Evolutionary conservation across 64 coral and sea anemone genomes (phyloP), one percentile per base, ranked within the genome.

Genomic region (Trachythela sp.): DNA sequence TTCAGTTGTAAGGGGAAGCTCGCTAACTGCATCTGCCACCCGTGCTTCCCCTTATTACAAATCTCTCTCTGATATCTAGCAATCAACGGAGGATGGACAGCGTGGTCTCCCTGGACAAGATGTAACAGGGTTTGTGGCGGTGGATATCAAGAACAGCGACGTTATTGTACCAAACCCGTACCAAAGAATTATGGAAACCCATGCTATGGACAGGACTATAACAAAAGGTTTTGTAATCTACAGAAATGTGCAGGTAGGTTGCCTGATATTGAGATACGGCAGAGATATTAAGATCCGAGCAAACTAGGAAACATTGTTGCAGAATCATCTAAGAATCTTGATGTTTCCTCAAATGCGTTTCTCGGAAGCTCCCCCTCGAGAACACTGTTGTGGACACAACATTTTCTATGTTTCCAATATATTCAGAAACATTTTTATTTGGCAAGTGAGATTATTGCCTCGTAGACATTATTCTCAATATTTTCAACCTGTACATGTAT

Each of bases 121-220:
- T 80, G 75, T 80, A 80, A 30, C 32, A 20, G 13, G 8, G 75
- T 17, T 1, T 80, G 75, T 80, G 75, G 75, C 15, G 37, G 75
- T 0, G 75, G 75, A 6, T 37, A 80, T 22, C 75, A 80, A 38
- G 75, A 80, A 22, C 8, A 39, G 35, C 31, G 75, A 22, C 2
- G 75, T 17, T 80, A 80, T 22, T 80, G 75, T 35, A 80, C 75
- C 9, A 80, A 80, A 15, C 75, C 75, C 33, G 75, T 37, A 18
- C 75, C 75, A 35, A 80, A 38, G 20, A 80, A 80, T 39, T 39
- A 80, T 35, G 75, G 75, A 80, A 80, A 80, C 8, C 75, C 75
- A 13, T 80, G 75, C 37, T 80, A 80, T 10, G 75, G 75, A 5
- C 33, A 36, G 20, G 75, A 80, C 33, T 80, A 37, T 30, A 38